Evolutionary conservation across 1,140 invertebrate species (phyloP).

Genomic region (Prorops nasuta): DNA sequence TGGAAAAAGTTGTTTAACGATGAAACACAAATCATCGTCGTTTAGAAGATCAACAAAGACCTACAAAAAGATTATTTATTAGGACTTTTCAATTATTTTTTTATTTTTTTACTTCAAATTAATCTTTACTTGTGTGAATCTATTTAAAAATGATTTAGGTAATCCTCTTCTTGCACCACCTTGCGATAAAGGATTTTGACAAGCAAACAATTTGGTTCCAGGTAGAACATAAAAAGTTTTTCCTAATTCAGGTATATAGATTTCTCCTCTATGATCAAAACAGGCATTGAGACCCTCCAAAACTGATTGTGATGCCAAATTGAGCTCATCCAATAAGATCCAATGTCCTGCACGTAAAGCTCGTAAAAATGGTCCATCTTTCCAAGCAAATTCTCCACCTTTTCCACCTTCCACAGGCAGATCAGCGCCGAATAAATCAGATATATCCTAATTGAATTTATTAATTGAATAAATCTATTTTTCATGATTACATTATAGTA

Average conservation of each 20-base stretch:
- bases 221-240: slow-evolving; percentile 78
- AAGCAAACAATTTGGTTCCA: slow-evolving; percentile 89
- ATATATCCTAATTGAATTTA: slow-evolving; percentile 72
- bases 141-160: slow-evolving; percentile 95
- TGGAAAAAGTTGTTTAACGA: slow-evolving; percentile 61
- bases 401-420: slow-evolving; percentile 86
- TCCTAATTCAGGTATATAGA: slow-evolving; percentile 92
- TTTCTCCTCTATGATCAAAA: slow-evolving; percentile 94
- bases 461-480: slow-evolving; percentile 1
- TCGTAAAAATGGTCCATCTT: slow-evolving; percentile 91
- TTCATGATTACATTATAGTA: background rate
- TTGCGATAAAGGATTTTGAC: slow-evolving; percentile 96
- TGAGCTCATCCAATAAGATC: slow-evolving; percentile 98
- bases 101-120: slow-evolving; percentile 8
- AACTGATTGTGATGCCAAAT: slow-evolving; percentile 97
- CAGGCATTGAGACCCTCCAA: slow-evolving; percentile 98
- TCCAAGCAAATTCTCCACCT: slow-evolving; percentile 89
- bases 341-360: slow-evolving; percentile 92
- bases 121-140: slow-evolving; percentile 86
- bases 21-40: slow-evolving; percentile 72
- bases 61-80: slow-evolving; percentile 33
- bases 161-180: slow-evolving; percentile 93
- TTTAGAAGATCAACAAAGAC: slow-evolving; percentile 83
- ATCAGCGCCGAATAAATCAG: slow-evolving; percentile 97
- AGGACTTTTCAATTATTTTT: background rate